Evolutionary conservation across 2,797 vertebrate genomes (phyloP).

Genomic region (Oophaga sylvatica): DNA sequence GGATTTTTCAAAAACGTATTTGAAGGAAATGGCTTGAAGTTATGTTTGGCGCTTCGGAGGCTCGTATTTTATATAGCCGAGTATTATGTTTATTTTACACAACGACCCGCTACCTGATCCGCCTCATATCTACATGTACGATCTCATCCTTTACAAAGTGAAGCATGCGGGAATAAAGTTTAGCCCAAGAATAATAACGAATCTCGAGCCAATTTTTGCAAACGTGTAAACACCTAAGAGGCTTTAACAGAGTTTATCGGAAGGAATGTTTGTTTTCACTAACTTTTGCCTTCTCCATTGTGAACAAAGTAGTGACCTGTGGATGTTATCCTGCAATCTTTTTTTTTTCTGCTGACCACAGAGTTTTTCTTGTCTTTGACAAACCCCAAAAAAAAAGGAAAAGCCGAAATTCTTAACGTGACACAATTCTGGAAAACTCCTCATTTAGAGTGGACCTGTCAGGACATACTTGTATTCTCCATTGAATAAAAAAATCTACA

Average conservation of each 20-base stretch:
- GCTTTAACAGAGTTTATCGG: conserved; percentile 15
- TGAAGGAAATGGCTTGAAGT: conserved; percentile 16
- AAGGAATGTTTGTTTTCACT: conserved; percentile 32
- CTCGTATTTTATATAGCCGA: background rate
- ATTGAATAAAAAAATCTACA: no score
- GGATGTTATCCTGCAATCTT: background rate
- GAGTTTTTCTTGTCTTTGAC: background rate
- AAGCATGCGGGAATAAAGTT: background rate
- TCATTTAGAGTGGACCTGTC: no score
- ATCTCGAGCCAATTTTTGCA: conserved; percentile 12
- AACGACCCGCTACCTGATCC: background rate
- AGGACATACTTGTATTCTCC: no score
- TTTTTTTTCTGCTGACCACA: background rate
- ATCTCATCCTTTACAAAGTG: background rate
- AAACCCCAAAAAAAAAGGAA: background rate
- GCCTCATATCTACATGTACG: background rate
- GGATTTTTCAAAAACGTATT: background rate
- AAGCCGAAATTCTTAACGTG: background rate
- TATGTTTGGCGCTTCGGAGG: background rate
- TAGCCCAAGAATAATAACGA: conserved; percentile 1
- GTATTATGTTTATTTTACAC: conserved; percentile 14
- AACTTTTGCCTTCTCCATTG: background rate
- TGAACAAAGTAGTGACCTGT: background rate
- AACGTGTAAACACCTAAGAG: conserved; percentile 25
- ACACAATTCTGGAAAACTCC: no score